Conservation (phyloP, 1,140 invertebrate genomes). For the Plectrocnemia conspersa region DNA sequence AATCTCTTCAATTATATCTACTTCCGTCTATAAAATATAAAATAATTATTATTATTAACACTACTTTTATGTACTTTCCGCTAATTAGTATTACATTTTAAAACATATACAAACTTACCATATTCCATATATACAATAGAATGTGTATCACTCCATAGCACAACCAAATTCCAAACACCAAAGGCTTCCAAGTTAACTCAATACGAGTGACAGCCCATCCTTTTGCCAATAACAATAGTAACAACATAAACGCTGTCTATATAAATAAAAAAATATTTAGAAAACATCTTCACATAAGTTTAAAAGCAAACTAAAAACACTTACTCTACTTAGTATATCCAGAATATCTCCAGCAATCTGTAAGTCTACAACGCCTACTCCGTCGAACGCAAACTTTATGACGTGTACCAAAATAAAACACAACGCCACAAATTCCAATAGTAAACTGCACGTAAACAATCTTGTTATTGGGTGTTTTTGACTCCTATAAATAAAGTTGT, state of each 20-base stretch:
- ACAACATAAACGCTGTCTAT: slow-evolving; percentile 88
- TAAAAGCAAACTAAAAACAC: slow-evolving; percentile 34
- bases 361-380: slow-evolving; percentile 74
- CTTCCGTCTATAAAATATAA: slow-evolving; percentile 70
- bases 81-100: no score
- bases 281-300: slow-evolving; percentile 9
- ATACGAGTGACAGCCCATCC: slow-evolving; percentile 93
- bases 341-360: slow-evolving; percentile 85
- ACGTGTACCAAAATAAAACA: slow-evolving; percentile 85
- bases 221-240: slow-evolving; percentile 90
- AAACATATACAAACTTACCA: slow-evolving; percentile 72
- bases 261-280: slow-evolving; percentile 40
- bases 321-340: slow-evolving; percentile 83
- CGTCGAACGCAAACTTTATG: slow-evolving; percentile 85
- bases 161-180: slow-evolving; percentile 88
- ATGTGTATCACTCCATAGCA: slow-evolving; percentile 88
- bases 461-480: slow-evolving; percentile 89
- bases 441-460: slow-evolving; percentile 81
- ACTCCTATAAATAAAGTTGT: slow-evolving; percentile 48
- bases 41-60: slow-evolving; percentile 1
- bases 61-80: no score
- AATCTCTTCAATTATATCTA: slow-evolving; percentile 93
- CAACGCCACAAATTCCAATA: slow-evolving; percentile 79
- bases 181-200: slow-evolving; percentile 77
- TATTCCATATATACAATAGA: slow-evolving; percentile 92